Base-by-base conservation (phyloP, 2,797 vertebrate genomes). In the Delichon dasypus region DNA sequence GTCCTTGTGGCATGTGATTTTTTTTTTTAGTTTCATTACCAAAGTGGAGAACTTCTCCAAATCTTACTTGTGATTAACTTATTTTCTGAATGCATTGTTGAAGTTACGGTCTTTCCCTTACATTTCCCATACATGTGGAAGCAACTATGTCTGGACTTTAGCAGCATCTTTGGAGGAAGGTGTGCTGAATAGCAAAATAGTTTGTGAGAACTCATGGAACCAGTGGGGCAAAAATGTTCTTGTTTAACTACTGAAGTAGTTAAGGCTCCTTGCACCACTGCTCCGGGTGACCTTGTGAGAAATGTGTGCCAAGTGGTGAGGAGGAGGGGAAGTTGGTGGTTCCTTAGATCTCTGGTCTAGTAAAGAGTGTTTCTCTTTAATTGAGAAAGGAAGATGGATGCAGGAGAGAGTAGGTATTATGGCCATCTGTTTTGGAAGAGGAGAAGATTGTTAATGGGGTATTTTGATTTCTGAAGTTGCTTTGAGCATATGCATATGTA, bases 21-120 rank as follows among this genome's bases (percentile, higher is more conserved):
- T 48, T 66, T n/a, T n/a, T n/a, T n/a, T 48, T 42, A 48, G 42
- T 38, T 75, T 85, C 8, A 16, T 18, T 89, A 54, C 7, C 13
- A 10, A 48, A 27, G 25, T 1, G 1, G 16, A 61, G 7, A 4
- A 4, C 12, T 84, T 13, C 1, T 32, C 7, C 6, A 7, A 5
- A 47, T 58, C 36, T 54, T 74, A 13, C 4, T 51, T 48, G 23
- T 55, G 22, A 11, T 74, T 27, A 58, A 44, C 8, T 32, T 88
- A 3, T 8, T 80, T 83, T 86, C 36, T 67, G 61, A 88, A 71
- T 6, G 2, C 1, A 2, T 78, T 65, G 11, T 65, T 85, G 23
- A 67, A 36, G 10, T 50, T 73, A 15, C 0, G 3, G 6, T 53
- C 5, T 16, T 78, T 14, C 5, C 11, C 9, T 40, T 51, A 32